Percentiles rank a stretch among this genome's conserved stretches.
phyloP scores from a whole-genome alignment of 2,888 invertebrate genomes.

The Neoscelio sp. region DNA sequence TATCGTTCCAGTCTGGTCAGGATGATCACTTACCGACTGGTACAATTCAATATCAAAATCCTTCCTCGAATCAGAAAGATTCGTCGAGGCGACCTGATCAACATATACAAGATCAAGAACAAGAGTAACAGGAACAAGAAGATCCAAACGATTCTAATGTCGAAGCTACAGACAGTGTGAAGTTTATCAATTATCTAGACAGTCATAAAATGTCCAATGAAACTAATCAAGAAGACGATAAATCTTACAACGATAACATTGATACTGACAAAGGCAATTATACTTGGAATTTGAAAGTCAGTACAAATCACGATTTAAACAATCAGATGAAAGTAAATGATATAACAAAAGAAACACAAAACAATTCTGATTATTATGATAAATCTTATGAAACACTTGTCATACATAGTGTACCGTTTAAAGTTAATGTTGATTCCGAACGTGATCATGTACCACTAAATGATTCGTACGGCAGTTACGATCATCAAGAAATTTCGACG shows the following conservation, averaged over 20 bases:
- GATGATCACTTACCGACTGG: conserved; percentile 75
- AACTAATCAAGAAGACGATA: conserved; percentile 38
- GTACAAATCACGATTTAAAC: conserved; percentile 4
- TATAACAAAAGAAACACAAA: conserved; percentile 61
- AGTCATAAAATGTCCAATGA: conserved; percentile 47
- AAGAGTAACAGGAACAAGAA: conserved; percentile 54
- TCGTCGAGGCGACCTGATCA: conserved; percentile 69
- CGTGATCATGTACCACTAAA: conserved; percentile 71
- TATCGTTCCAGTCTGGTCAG: conserved; percentile 55
- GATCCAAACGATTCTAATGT: conserved; percentile 72
- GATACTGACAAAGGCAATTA: conserved; percentile 40
- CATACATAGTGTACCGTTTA: conserved; percentile 71
- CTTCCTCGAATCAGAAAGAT: conserved; percentile 72
- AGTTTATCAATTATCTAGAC: conserved; percentile 59
- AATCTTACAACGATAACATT: conserved; percentile 33
- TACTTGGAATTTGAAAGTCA: conserved; percentile 53
- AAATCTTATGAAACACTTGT: conserved; percentile 71
- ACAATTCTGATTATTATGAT: conserved; percentile 65
- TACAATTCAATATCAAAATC: conserved; percentile 77
- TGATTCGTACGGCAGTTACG: conserved; percentile 71
- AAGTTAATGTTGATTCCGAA: conserved; percentile 57
- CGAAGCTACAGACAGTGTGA: conserved; percentile 74
- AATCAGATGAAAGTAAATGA: conserved; percentile 49
- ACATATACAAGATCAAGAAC: conserved; percentile 66
- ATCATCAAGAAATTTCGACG: conserved; percentile 5